Conservation (phyloP, 2,888 invertebrate species). For the Plagodis dolabraria region DNA sequence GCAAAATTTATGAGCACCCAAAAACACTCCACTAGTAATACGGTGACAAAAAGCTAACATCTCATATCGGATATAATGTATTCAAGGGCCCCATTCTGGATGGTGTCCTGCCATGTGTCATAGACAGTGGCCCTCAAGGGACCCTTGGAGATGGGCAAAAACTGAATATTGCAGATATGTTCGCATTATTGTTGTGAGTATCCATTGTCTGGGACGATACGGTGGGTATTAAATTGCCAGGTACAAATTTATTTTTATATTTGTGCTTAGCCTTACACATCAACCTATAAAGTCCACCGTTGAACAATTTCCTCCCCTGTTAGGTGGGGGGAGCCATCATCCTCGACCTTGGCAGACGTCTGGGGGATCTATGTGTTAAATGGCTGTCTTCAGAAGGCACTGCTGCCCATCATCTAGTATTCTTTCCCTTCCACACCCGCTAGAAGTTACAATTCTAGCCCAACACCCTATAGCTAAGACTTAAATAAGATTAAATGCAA, state of each 20-base stretch:
- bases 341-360: no score
- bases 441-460: no score
- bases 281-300: no score
- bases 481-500: no score
- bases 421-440: no score
- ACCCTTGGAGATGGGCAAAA: conserved; percentile 64
- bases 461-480: no score
- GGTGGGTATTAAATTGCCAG: conserved; percentile 1
- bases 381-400: no score
- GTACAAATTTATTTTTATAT: background rate
- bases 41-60: conserved; percentile 76
- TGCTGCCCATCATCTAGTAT: no score
- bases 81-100: conserved; percentile 74
- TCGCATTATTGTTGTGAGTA: conserved; percentile 69
- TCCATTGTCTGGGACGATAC: conserved; percentile 39
- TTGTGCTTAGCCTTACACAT: background rate
- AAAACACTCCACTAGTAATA: conserved; percentile 55
- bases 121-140: conserved; percentile 74
- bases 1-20: conserved; percentile 39
- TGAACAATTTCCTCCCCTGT: no score
- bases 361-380: no score
- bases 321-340: no score
- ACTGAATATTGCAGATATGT: conserved; percentile 83
- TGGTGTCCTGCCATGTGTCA: conserved; percentile 77
- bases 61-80: conserved; percentile 75